These are phyloP conservation scores for Excalfactoria chinensis DNA, from an alignment of 2,113 vertebrate genomes.

Conservation along the genomic window DNA sequence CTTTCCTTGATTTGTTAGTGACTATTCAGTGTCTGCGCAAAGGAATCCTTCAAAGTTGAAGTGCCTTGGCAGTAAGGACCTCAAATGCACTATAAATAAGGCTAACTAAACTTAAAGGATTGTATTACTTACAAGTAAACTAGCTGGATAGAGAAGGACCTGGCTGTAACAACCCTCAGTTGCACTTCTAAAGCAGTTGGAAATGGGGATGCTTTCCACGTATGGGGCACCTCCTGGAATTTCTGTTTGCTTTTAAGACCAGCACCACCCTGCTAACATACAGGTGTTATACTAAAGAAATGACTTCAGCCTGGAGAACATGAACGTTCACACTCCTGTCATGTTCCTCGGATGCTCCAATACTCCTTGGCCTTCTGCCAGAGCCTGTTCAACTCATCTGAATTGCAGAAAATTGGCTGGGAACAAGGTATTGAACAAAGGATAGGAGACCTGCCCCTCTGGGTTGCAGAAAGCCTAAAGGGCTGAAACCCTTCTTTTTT, in stretches of 20 bases:
- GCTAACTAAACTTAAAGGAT: neutral
- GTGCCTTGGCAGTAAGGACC: neutral
- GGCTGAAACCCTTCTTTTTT: neutral
- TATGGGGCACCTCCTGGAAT: neutral
- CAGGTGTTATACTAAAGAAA: neutral
- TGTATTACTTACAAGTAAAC: neutral
- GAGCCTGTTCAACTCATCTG: neutral
- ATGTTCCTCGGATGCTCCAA: neutral
- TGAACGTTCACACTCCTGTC: neutral
- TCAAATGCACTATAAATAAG: neutral
- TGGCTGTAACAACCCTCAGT: neutral
- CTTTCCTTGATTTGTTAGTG: slow-evolving; percentile 39
- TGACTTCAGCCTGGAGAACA: neutral
- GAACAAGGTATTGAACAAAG: neutral
- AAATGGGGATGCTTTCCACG: neutral
- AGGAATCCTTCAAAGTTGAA: neutral
- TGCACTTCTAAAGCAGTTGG: neutral
- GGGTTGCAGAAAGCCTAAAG: neutral
- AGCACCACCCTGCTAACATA: fast-evolving
- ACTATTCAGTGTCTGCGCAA: neutral
- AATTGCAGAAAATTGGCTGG: neutral
- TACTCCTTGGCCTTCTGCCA: neutral
- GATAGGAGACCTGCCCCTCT: neutral
- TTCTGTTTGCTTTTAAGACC: neutral
- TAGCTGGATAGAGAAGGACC: neutral